phyloP scores from a whole-genome alignment of 2,888 invertebrate species.

The Tenthredo amoena region DNA sequence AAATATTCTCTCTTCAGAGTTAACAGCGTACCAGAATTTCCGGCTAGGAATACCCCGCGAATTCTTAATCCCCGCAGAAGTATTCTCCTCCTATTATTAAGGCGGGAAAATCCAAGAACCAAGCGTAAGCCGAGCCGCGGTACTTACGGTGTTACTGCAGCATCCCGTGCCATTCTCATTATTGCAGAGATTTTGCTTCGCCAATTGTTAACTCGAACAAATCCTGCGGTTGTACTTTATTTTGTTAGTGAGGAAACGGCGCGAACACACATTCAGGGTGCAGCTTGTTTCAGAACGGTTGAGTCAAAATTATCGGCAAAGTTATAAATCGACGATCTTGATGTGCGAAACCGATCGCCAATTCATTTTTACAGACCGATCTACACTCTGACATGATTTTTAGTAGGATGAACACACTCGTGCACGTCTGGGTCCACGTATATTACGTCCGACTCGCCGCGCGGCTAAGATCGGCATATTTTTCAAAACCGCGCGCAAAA shows the following conservation, averaged over 20 bases:
- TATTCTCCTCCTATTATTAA: slow-evolving; percentile 3
- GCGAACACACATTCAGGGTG: not conserved
- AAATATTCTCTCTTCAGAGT: not conserved
- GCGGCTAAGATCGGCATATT: not conserved
- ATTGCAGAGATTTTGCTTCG: slow-evolving; percentile 32
- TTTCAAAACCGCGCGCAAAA: not conserved
- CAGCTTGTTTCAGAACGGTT: not conserved
- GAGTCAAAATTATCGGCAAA: not conserved
- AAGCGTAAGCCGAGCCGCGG: slow-evolving; percentile 12
- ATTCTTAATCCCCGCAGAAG: slow-evolving; percentile 37
- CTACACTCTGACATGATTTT: not conserved
- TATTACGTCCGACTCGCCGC: not conserved
- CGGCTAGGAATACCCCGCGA: not conserved
- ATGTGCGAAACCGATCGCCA: not conserved
- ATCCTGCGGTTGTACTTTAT: not conserved
- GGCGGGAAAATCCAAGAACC: slow-evolving; percentile 49
- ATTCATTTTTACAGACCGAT: not conserved
- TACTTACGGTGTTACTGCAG: slow-evolving; percentile 49
- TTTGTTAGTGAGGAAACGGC: not conserved
- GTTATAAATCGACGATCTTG: not conserved
- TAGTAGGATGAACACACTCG: not conserved
- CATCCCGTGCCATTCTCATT: slow-evolving; percentile 1
- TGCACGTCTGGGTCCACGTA: not conserved
- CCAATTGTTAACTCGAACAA: slow-evolving; percentile 46
- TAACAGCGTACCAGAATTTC: not conserved